Evolutionary conservation across 1,140 invertebrate genomes (phyloP).

Genomic region (Streblospio benedicti): DNA sequence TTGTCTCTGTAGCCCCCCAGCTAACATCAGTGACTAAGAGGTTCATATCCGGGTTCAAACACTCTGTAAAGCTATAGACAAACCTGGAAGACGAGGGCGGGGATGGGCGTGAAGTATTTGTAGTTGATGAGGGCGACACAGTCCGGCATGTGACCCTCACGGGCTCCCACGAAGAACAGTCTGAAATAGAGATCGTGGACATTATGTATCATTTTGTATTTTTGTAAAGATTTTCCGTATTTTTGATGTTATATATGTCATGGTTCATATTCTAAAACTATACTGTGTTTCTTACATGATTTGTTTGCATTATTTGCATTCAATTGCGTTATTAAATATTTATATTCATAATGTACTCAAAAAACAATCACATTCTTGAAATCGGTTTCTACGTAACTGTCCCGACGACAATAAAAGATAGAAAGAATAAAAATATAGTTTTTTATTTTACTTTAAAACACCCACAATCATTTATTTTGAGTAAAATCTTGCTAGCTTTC

Average conservation of each 20-base stretch:
- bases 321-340: neutral
- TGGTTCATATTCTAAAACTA: neutral
- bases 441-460: too few relatives aligned
- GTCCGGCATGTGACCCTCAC: constrained; percentile 90
- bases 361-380: too few relatives aligned
- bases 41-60: too few relatives aligned
- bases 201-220: neutral
- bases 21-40: too few relatives aligned
- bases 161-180: constrained; percentile 81
- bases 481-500: too few relatives aligned
- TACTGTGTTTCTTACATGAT: neutral
- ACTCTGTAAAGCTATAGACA: neutral
- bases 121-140: constrained; percentile 91
- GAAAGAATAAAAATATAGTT: too few relatives aligned
- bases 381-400: too few relatives aligned
- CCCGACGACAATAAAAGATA: too few relatives aligned
- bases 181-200: constrained; percentile 50
- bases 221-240: neutral
- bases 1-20: too few relatives aligned
- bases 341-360: neutral
- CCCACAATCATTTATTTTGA: too few relatives aligned
- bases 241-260: neutral
- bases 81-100: constrained; percentile 82
- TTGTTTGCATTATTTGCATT: neutral
- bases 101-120: constrained; percentile 76